Conservation (phyloP, 1,140 invertebrate species). For the Bicyclus anynana region DNA sequence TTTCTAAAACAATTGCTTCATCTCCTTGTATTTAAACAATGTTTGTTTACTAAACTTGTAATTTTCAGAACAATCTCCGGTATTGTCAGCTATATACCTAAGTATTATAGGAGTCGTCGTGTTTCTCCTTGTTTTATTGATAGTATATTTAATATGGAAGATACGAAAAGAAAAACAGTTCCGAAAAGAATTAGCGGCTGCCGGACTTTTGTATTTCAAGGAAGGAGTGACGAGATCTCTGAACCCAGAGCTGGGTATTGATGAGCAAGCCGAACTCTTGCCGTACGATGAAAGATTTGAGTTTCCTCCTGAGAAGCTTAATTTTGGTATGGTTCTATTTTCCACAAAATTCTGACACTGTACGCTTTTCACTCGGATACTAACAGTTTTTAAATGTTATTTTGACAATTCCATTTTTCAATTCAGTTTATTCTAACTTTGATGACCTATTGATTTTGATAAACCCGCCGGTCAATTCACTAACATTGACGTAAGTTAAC, state of each 20-base stretch:
- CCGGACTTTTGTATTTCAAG: constrained; percentile 86
- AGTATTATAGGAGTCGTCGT: constrained; percentile 65
- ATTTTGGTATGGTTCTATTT: too few relatives aligned
- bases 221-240: constrained; percentile 88
- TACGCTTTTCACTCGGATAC: too few relatives aligned
- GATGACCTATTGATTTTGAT: too few relatives aligned
- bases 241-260: constrained; percentile 92
- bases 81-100: constrained; percentile 38
- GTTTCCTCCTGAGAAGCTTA: constrained; percentile 90
- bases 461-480: too few relatives aligned
- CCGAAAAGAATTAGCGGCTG: constrained; percentile 80
- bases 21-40: not conserved
- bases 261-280: constrained; percentile 93
- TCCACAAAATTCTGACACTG: too few relatives aligned
- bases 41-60: not conserved
- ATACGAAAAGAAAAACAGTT: constrained; percentile 80
- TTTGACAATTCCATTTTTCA: too few relatives aligned
- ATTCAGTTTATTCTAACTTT: too few relatives aligned
- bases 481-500: too few relatives aligned
- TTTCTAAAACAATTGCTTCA: too few relatives aligned
- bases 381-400: too few relatives aligned
- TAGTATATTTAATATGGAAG: constrained; percentile 77
- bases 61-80: constrained; percentile 39
- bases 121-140: constrained; percentile 72
- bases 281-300: constrained; percentile 95